These are phyloP conservation scores for Drosophila lowei DNA, from an alignment of 1,140 invertebrate species.

Conservation along the genomic window DNA sequence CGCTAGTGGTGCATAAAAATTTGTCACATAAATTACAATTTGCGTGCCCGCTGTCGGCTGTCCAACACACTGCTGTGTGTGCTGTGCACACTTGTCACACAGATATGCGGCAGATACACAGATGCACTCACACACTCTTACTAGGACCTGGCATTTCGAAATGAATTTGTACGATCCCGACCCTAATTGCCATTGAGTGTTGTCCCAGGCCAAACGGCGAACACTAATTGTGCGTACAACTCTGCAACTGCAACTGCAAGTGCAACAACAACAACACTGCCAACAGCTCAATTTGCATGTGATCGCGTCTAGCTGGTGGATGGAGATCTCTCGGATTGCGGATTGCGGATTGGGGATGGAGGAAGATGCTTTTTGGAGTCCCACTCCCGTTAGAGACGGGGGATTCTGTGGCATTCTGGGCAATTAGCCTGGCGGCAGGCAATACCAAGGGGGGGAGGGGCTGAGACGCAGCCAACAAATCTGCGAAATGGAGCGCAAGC, in stretches of 20 bases:
- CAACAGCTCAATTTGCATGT: slow-evolving; percentile 71
- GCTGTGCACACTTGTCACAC: slow-evolving; percentile 51
- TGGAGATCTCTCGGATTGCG: no score
- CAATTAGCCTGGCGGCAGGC: slow-evolving; percentile 63
- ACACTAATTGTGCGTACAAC: slow-evolving; percentile 79
- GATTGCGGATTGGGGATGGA: neutral
- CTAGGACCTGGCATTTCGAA: slow-evolving; percentile 46
- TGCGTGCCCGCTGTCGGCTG: slow-evolving; percentile 63
- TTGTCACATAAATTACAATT: slow-evolving; percentile 82
- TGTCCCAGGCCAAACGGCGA: slow-evolving; percentile 64
- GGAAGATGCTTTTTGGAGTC: slow-evolving; percentile 25
- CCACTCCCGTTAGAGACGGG: slow-evolving; percentile 36
- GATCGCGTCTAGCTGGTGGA: neutral
- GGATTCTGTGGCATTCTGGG: slow-evolving; percentile 51
- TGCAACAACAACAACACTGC: slow-evolving; percentile 32
- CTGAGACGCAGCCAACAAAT: slow-evolving; percentile 20
- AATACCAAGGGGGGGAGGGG: slow-evolving; percentile 19
- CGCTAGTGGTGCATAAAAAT: slow-evolving; percentile 68
- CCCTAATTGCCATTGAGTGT: slow-evolving; percentile 79
- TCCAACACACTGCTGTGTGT: slow-evolving; percentile 35
- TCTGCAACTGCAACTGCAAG: neutral
- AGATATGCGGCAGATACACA: slow-evolving; percentile 24
- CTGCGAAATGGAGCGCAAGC: slow-evolving; percentile 69
- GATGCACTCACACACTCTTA: slow-evolving; percentile 11
- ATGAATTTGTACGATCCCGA: slow-evolving; percentile 59